Evolutionary conservation across 1,140 invertebrate genomes (phyloP).

Genomic region (Drosophila seguyi): DNA sequence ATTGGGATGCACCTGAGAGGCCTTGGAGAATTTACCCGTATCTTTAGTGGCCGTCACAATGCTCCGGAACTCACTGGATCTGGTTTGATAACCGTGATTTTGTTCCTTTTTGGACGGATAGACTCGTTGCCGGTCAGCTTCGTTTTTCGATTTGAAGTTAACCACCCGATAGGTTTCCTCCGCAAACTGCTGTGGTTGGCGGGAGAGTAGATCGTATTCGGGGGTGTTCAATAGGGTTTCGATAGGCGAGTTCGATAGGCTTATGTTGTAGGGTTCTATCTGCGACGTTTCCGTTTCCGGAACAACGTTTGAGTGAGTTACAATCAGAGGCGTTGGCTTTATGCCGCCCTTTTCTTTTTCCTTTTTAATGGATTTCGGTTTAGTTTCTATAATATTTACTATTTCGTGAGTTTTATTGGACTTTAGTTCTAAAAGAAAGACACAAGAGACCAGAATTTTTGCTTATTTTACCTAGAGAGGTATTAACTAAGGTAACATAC

Average conservation of each 20-base stretch:
- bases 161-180: conserved; percentile 91
- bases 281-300: conserved; percentile 36
- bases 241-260: conserved; percentile 51
- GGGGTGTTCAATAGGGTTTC: conserved; percentile 86
- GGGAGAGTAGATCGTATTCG: conserved; percentile 93
- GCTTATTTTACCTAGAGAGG: neutral
- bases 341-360: conserved; percentile 58
- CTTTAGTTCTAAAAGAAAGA: conserved; percentile 37
- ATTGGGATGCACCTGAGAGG: conserved; percentile 30
- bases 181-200: conserved; percentile 92
- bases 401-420: conserved; percentile 41
- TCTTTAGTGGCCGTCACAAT: conserved; percentile 38
- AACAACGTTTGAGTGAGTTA: conserved; percentile 34
- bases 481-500: conserved; percentile 42
- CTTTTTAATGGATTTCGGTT: conserved; percentile 43
- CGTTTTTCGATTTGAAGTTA: conserved; percentile 85
- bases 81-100: conserved; percentile 64
- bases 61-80: conserved; percentile 47
- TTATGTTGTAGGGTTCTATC: conserved; percentile 26
- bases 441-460: neutral
- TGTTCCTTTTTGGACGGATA: conserved; percentile 58
- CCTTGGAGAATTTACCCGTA: conserved; percentile 49
- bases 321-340: conserved; percentile 59
- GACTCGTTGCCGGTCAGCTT: conserved; percentile 47
- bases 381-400: conserved; percentile 71